These are phyloP conservation scores for Astreopora myriophthalma DNA, from an alignment of 64 coral and sea anemone genomes.

Conservation along the genomic window DNA sequence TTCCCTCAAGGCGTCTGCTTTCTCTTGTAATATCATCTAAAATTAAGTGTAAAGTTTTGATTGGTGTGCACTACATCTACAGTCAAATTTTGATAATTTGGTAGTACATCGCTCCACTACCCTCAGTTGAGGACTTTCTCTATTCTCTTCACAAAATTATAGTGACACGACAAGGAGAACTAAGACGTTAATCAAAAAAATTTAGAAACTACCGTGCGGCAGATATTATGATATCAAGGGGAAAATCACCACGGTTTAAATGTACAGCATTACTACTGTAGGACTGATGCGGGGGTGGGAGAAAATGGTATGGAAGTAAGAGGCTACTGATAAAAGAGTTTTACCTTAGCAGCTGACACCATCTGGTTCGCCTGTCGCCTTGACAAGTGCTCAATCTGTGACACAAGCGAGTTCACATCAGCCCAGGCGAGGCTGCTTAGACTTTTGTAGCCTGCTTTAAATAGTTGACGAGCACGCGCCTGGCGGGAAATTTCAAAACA, in stretches of 20 bases:
- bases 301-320: no score
- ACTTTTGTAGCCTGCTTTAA: slow-evolving; percentile 82
- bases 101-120: neutral
- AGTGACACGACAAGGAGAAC: no score
- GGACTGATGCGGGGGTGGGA: no score
- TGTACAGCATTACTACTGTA: no score
- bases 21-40: slow-evolving; percentile 93
- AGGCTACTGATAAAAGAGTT: neutral
- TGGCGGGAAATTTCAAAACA: neutral
- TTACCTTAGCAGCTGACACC: slow-evolving; percentile 95
- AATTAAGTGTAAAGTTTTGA: neutral
- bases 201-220: no score
- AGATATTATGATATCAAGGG: no score
- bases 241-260: neutral
- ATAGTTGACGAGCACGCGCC: slow-evolving; percentile 88
- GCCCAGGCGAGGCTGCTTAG: slow-evolving; percentile 75
- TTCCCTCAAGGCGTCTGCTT: slow-evolving; percentile 90
- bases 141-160: no score
- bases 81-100: neutral
- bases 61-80: neutral
- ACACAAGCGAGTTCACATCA: slow-evolving; percentile 46
- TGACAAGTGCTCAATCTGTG: slow-evolving; percentile 83
- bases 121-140: no score
- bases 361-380: slow-evolving; percentile 81
- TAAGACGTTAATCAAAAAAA: no score